These are phyloP conservation scores for Paralvinella palmiformis DNA, from an alignment of 1,140 invertebrate species.

Conservation along the genomic window DNA sequence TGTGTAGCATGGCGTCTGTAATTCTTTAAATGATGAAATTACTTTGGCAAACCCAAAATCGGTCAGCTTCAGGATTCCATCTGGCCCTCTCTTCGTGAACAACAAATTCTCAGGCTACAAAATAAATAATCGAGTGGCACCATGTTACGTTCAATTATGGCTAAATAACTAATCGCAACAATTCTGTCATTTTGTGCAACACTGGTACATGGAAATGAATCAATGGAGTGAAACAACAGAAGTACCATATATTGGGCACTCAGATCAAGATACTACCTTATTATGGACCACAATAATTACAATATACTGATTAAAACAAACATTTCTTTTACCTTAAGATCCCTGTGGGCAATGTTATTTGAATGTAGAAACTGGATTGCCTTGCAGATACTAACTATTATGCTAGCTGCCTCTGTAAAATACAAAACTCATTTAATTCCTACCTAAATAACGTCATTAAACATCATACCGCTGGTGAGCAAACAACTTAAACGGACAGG, in stretches of 20 bases:
- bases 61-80: slow-evolving; percentile 85
- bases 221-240: not conserved
- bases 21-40: slow-evolving; percentile 64
- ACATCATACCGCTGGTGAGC: too few species aligned
- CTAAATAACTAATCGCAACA: not conserved
- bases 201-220: not conserved
- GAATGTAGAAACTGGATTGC: slow-evolving; percentile 93
- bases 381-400: slow-evolving; percentile 92
- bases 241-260: not conserved
- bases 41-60: slow-evolving; percentile 99
- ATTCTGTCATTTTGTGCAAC: not conserved
- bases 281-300: not conserved
- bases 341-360: slow-evolving; percentile 92
- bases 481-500: too few species aligned
- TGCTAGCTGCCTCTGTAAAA: slow-evolving; percentile 75
- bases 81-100: slow-evolving; percentile 49
- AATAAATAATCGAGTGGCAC: not conserved
- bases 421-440: too few species aligned
- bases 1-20: slow-evolving; percentile 95
- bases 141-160: not conserved
- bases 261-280: not conserved
- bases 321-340: slow-evolving; percentile 87
- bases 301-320: not conserved
- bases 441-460: too few species aligned
- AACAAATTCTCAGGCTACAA: slow-evolving; percentile 58